Evolutionary conservation across 35 echinoderm and acorn worm species (phyloP), one percentile per base, ranked within the genome.

Genomic region (Lytechinus pictus): DNA sequence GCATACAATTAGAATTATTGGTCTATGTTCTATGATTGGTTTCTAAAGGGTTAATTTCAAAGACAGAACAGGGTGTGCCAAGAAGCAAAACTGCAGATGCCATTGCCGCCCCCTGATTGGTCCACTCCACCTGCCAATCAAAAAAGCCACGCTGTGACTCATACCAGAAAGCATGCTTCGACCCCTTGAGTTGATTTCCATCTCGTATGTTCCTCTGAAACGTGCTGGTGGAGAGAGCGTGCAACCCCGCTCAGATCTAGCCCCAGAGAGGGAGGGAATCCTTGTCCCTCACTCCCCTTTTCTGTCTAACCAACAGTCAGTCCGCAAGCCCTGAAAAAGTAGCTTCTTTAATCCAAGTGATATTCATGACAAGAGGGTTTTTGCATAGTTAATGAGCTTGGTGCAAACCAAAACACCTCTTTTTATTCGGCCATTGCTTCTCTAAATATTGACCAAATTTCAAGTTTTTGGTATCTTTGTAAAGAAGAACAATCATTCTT

Each of bases 121-220:
- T 54, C 52, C 28, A 12, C 9, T 4, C 88, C 88, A 90, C 88
- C 88, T 90, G 88, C 52, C 88, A 90, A 52, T 90, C 88, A 90
- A 33, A 27, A 90, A 90, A 90, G 88, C 88, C 88, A 90, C 88
- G 88, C 88, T 44, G 88, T 90, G 88, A 90, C 88, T 90, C 88
- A 90, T 90, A 90, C 88, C 88, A 14, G 13, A 90, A 90, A 54
- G 88, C 52, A 90, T 90, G 88, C 52, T 12, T 14, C 13, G 52
- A 90, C 88, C 88, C 88, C 88, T 90, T 90, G 88, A 90, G 88
- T 90, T 90, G 29, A 90, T 90, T 90, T 90, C 88, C 27, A 90
- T 90, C 88, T 79, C 8, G 16, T n/a, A 79, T 79, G 66, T 79
- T 79, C 21, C 19, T 79, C 66, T 24, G 16, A 24, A 79, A 79